Conservation (phyloP, 30 jellyfish, hydroid and myxozoan species). For the Turritopsis rubra region DNA sequence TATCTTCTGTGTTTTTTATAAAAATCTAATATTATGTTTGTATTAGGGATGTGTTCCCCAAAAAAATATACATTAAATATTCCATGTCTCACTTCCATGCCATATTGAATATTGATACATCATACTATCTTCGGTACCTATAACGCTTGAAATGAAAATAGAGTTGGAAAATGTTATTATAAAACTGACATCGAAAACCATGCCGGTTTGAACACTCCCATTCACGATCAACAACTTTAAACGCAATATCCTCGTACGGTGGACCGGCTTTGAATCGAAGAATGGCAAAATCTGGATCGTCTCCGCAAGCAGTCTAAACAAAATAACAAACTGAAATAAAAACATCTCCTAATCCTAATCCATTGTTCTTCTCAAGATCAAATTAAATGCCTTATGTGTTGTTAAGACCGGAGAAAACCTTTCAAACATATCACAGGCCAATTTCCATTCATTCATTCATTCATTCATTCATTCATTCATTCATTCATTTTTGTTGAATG, state of each 20-base stretch:
- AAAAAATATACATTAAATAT: not conserved
- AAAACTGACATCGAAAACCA: constrained; percentile 97
- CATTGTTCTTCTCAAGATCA: no score
- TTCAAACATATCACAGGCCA: no score
- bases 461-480: no score
- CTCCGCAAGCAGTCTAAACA: constrained; percentile 74
- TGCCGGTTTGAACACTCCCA: constrained; percentile 96
- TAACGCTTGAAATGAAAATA: constrained; percentile 98
- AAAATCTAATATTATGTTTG: no score
- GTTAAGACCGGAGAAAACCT: no score
- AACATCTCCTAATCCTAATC: not conserved
- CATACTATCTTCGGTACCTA: constrained; percentile 77
- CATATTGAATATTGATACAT: not conserved
- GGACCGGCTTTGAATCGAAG: constrained; percentile 94
- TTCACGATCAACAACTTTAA: constrained; percentile 96
- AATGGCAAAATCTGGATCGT: constrained; percentile 80
- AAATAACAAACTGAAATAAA: no score
- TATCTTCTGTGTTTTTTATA: no score
- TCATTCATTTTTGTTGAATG: no score
- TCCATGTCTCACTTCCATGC: not conserved
- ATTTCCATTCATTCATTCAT: no score
- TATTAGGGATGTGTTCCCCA: no score
- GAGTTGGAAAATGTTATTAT: constrained; percentile 93
- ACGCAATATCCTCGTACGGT: constrained; percentile 98
- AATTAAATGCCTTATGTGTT: no score